Conservation (phyloP, 1,140 invertebrate genomes). For the Drosophila azteca region DNA sequence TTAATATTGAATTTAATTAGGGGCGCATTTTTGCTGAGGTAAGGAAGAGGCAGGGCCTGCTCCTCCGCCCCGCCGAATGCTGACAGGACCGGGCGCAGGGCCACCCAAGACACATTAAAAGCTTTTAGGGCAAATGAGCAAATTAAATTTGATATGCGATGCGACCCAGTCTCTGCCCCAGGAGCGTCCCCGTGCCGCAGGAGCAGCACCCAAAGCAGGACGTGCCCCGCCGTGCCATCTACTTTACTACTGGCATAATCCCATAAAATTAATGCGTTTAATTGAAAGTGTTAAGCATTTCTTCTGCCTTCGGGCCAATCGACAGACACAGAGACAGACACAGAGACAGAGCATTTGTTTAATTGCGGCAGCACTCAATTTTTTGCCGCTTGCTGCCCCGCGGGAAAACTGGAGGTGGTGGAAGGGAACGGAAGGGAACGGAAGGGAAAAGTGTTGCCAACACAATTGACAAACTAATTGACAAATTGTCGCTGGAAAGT, state of each 20-base stretch:
- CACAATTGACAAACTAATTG: constrained; percentile 71
- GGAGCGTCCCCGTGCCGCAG: not conserved
- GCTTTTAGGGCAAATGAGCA: constrained; percentile 82
- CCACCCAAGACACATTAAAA: constrained; percentile 76
- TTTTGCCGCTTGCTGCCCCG: constrained; percentile 3
- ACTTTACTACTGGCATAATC: constrained; percentile 56
- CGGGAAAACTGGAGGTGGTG: not conserved
- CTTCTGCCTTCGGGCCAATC: constrained; percentile 42
- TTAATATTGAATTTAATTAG: constrained; percentile 83
- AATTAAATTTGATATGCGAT: constrained; percentile 81
- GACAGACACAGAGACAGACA: constrained; percentile 11
- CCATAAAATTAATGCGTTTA: constrained; percentile 81
- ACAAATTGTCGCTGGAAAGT: constrained; percentile 62
- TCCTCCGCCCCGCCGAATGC: too few relatives aligned
- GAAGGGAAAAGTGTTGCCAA: constrained; percentile 53
- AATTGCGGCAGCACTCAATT: constrained; percentile 44
- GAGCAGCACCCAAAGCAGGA: constrained; percentile 14
- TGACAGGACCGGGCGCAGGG: not conserved
- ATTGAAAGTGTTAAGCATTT: constrained; percentile 76
- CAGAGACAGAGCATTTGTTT: constrained; percentile 55
- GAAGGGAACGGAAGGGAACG: too few relatives aligned
- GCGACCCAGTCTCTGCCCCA: constrained; percentile 29
- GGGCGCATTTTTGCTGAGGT: constrained; percentile 75
- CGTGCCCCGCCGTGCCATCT: constrained; percentile 7
- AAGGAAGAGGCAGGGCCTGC: constrained; percentile 32